Percentiles rank a stretch among this genome's conserved stretches.
These are phyloP conservation scores for Vanessa tameamea DNA, from an alignment of 1,140 invertebrate genomes.

Conservation along the genomic window DNA sequence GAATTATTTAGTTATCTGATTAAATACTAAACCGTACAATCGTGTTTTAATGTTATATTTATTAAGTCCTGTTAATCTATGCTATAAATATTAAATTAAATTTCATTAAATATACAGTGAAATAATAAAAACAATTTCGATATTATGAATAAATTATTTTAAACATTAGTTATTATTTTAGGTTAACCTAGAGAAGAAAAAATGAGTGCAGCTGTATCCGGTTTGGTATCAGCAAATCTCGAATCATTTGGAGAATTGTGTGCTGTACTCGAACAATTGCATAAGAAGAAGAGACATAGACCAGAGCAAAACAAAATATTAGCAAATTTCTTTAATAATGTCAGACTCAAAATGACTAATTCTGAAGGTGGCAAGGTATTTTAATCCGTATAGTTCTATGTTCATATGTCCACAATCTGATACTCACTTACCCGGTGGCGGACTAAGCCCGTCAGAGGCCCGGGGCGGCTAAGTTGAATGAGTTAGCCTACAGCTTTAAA, in stretches of 20 bases:
- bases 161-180: conserved; percentile 14
- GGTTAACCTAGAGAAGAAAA: conserved; percentile 1
- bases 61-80: not conserved
- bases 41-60: conserved; percentile 3
- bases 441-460: too few relatives aligned
- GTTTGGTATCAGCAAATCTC: conserved; percentile 49
- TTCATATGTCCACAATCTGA: not conserved
- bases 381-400: not conserved
- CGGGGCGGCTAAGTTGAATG: too few relatives aligned
- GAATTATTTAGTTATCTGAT: conserved; percentile 86
- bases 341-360: conserved; percentile 49
- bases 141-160: not conserved
- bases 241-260: conserved; percentile 67
- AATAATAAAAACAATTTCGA: not conserved
- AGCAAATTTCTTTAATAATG: conserved; percentile 52
- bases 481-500: too few relatives aligned
- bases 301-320: conserved; percentile 58
- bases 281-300: conserved; percentile 59
- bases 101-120: too few relatives aligned
- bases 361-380: conserved; percentile 55
- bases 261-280: conserved; percentile 58
- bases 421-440: too few relatives aligned
- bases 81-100: too few relatives aligned
- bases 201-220: conserved; percentile 38
- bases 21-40: conserved; percentile 33